A percentile compares a stretch with the other conserved stretches of the same genome.
phyloP scores from a whole-genome alignment of 37 sponge, comb jelly and placozoan species.

The Halisarca cf. caerulea region DNA sequence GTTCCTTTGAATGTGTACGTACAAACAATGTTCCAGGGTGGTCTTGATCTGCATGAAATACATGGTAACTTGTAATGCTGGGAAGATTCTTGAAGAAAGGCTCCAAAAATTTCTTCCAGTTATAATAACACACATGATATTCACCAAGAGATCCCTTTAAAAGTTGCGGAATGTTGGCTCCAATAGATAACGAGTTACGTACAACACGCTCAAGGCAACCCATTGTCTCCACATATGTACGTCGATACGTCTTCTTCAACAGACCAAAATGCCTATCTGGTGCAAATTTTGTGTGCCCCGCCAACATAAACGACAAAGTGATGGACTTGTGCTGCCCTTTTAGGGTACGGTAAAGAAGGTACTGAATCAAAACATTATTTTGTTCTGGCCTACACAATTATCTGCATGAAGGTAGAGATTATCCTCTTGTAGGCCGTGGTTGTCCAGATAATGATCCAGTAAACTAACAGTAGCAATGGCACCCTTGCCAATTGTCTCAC shows the following conservation, averaged over 20 bases:
- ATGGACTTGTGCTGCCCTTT: slow-evolving; percentile 18
- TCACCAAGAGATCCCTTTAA: not conserved
- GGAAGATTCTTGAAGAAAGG: not conserved
- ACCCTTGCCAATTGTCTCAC: slow-evolving; percentile 15
- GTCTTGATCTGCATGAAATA: not conserved
- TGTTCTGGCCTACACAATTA: slow-evolving; percentile 52
- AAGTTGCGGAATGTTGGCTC: slow-evolving; percentile 1
- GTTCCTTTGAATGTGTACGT: not conserved
- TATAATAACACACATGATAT: not conserved
- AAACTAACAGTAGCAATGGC: slow-evolving; percentile 33
- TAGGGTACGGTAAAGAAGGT: slow-evolving; percentile 26
- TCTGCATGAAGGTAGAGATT: slow-evolving; percentile 22
- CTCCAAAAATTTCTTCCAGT: not conserved
- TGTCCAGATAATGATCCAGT: slow-evolving; percentile 25
- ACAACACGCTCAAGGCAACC: not conserved
- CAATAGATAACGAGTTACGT: not conserved
- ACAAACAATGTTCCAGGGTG: not conserved
- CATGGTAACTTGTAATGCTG: slow-evolving; percentile 8
- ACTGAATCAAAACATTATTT: slow-evolving; percentile 48
- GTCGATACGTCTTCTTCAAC: slow-evolving; percentile 10
- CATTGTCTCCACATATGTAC: not conserved
- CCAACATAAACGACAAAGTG: slow-evolving; percentile 26
- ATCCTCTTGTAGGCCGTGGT: slow-evolving; percentile 31
- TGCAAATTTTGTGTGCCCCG: slow-evolving; percentile 39
- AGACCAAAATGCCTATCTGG: slow-evolving; percentile 39